Base-by-base conservation (phyloP, 2,797 vertebrate genomes). In the Basileuterus tristriatus region DNA sequence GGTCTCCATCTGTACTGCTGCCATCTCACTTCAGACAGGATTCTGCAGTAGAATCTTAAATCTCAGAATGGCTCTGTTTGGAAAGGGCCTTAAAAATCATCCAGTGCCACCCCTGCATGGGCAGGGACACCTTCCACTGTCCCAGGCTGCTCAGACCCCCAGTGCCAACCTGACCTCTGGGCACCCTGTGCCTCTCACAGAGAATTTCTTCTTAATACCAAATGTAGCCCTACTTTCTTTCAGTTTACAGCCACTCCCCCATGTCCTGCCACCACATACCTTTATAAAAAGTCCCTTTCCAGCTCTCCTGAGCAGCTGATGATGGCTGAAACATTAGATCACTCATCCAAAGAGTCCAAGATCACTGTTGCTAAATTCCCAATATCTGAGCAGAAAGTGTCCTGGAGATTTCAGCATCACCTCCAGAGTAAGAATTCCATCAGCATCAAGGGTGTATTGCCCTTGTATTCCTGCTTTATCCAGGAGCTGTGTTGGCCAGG, bases 81-180 rank as follows among this genome's bases (percentile, higher is more conserved):
- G n/a, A 36, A 58, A 7, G 18, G 21, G 30, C 58, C 24, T 71
- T 52, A 46, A 70, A 39, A 26, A 32, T 2, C 26, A 46, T 6
- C 22, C 6, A 8, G 21, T 11, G 1, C 2, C 64, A 5, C 6
- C 26, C 55, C 30, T 43, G 36, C 55, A 21, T 21, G 36, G 34
- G 22, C 56, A 56, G 32, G 56, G 20, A 44, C 70, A 29, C 13
- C 49, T 82, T 1, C 70, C 56, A 24, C 8, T 21, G 2, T 6
- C 8, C 27, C 70, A 63, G 11, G 16, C 0, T n/a, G 27, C 32
- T 82, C 49, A 1, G 0, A 62, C 5, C 55, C 6, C 6, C 7
- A 7, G 0, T 34, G 36, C 63, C 78, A 82, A 0, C 56, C 23
- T 75, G 56, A 41, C 32, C 49, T 62, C n/a, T 65, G 52, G 59